A percentile compares a stretch with the other conserved stretches of the same genome.
These are phyloP conservation scores for Danio albolineatus DNA, from an alignment of 2,797 vertebrate species.

Conservation along the genomic window DNA sequence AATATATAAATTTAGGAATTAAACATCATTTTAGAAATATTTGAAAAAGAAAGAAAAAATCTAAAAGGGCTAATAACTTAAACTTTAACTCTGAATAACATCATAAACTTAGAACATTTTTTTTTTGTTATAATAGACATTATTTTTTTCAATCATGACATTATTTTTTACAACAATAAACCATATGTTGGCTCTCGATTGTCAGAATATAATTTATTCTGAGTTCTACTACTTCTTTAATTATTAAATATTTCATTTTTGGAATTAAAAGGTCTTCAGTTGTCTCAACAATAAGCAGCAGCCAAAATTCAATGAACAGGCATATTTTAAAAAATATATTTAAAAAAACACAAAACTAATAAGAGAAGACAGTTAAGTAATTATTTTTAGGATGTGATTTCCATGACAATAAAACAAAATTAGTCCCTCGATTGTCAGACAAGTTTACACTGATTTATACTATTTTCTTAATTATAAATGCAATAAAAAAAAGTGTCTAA, in stretches of 20 bases:
- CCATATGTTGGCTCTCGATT: background rate
- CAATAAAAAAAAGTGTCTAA: no score
- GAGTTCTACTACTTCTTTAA: no score
- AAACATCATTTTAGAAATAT: no score
- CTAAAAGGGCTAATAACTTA: no score
- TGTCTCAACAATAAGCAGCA: background rate
- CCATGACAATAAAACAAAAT: background rate
- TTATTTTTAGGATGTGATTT: no score
- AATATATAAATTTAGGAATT: no score
- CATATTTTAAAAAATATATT: background rate
- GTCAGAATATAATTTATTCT: background rate
- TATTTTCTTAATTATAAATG: background rate
- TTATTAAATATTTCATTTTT: background rate
- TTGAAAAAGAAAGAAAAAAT: no score
- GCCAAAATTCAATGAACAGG: background rate
- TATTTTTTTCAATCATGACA: background rate
- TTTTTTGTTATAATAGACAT: no score
- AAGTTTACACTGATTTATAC: background rate
- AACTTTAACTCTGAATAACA: no score
- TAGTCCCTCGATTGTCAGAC: background rate
- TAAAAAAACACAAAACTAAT: no score
- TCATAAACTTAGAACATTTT: no score
- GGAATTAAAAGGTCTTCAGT: background rate
- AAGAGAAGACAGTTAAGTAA: no score
- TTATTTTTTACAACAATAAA: background rate